Evolutionary conservation across 2,113 vertebrate genomes (phyloP), one percentile per base, ranked within the genome.

Genomic region (Nipponia nippon): DNA sequence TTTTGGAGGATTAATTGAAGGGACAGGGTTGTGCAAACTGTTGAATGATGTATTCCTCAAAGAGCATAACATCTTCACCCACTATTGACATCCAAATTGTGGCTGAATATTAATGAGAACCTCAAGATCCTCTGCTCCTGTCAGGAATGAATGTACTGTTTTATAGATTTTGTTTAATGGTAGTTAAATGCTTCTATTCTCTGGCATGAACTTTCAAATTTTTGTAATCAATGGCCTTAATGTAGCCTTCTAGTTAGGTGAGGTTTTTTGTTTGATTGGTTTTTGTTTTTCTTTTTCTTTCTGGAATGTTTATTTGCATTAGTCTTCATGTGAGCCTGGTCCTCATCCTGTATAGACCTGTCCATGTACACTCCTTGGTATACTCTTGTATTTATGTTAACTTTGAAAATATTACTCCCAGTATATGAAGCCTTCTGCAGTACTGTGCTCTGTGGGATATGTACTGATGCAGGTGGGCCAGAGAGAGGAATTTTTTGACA

Each of bases 261-360:
- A 9, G 3, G 0, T 22, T 11, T 11, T 23, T 47, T 42, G 11
- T 32, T 69, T n/a, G 8, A 2, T n/a, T 63, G 7, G 0, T 2
- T 16, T 67, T 18, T 20, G 1, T 10, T 69, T 80, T 58, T 25
- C 1, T 40, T 78, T 76, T 61, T 65, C 32, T 82, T 3, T 13
- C 72, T 61, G 22, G 21, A 71, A 47, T 55, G 12, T 47, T 89
- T 62, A 7, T 67, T 75, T 91, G 11, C 34, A 23, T 66, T 26
- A 49, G 5, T 20, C 30, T 83, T 90, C 32, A 16, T n/a, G 17
- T 76, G 32, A 76, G 26, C 16, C 66, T 69, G n/a, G 38, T 47
- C n/a, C 10, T 79, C 53, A 71, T n/a, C 22, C 32, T 59, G 7
- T 5, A 1, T 15, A 26, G 18, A 69, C 7, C 14, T 26, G 0